These are phyloP conservation scores for Polietes domitor DNA, from an alignment of 2,888 invertebrate genomes.

Conservation along the genomic window DNA sequence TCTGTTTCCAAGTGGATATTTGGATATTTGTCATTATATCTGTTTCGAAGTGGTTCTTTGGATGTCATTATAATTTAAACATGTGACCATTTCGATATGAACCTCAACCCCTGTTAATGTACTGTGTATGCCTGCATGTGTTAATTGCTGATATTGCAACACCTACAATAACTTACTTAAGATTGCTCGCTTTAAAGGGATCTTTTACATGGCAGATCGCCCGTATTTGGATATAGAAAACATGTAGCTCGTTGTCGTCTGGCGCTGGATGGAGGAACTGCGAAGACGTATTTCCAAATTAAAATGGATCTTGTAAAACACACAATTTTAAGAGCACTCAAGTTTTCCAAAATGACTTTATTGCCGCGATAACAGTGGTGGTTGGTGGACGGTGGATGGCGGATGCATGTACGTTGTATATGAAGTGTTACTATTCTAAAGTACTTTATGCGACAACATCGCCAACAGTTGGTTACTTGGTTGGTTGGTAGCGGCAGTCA, in stretches of 20 bases:
- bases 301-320: constrained; percentile 33
- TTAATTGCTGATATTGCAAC: no score
- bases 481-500: not conserved
- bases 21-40: no score
- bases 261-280: not conserved
- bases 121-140: no score
- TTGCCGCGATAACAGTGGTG: constrained; percentile 2
- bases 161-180: no score
- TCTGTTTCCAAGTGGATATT: no score
- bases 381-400: not conserved
- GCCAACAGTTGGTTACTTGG: no score
- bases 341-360: constrained; percentile 16
- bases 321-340: constrained; percentile 25
- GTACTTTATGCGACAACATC: constrained; percentile 23
- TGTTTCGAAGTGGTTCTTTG: no score
- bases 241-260: not conserved
- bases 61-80: no score
- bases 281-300: constrained; percentile 22
- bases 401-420: not conserved
- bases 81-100: no score
- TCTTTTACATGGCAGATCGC: no score
- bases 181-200: no score
- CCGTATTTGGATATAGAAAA: not conserved
- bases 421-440: constrained; percentile 31
- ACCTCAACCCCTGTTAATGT: no score